Evolutionary conservation across 2,797 vertebrate species (phyloP), one percentile per base, ranked within the genome.

Genomic region (Amniataba percoides): DNA sequence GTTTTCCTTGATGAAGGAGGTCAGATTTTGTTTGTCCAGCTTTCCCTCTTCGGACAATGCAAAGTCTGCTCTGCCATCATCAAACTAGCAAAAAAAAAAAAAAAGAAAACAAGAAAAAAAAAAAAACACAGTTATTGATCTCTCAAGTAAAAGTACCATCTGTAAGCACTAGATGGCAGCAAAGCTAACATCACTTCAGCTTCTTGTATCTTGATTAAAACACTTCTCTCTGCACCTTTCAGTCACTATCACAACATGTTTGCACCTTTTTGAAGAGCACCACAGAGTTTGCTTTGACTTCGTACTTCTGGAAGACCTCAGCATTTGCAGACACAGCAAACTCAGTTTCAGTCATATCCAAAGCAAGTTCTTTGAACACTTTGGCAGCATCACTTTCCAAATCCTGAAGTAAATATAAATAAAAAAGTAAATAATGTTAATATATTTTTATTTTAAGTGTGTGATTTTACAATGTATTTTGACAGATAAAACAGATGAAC

Each of bases 201-300:
- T 12, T 25, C 4, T 19, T 19, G 12, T 5, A 4, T 36, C 15
- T 21, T 7, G 15, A n/a, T 1, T 11, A 1, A 65, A 15, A 48
- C 51, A 31, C n/a, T 42, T 10, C 14, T 59, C 43, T 56, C 2
- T 18, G 9, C 9, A 13, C 16, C 10, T 67, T 39, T 57, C 16
- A 19, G 3, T 53, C 10, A 5, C 11, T 3, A 21, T 57, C n/a
- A 46, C 3, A 21, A 9, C n/a, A 14, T 15, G 5, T 7, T 49
- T 27, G 0, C 74, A 98, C 97, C 96, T 97, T 96, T 86, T 97
- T 98, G 82, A 98, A 97, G 25, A 99, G 93, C 62, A 97, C 95
- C 71, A 98, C 77, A 0, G 95, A 92, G 84, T 95, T 92, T 0
- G 46, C 66, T 1, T 93, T 88, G 5, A 98, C 90, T 10, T 93